phyloP scores from a whole-genome alignment of 2,888 invertebrate genomes.

The Megaustenia siamemsis region DNA sequence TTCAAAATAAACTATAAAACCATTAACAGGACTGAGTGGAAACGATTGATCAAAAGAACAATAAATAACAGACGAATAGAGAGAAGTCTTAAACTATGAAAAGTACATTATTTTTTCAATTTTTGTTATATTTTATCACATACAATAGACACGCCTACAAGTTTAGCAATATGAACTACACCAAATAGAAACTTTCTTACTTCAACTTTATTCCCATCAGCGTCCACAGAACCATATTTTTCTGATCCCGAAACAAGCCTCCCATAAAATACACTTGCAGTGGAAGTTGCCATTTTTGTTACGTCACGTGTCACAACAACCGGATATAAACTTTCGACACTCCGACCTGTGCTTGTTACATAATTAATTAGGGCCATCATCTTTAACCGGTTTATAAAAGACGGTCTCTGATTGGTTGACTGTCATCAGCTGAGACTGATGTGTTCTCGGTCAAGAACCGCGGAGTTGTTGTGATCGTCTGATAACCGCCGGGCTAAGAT shows the following conservation, averaged over 20 bases:
- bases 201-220: constrained; percentile 76
- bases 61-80: too few species aligned
- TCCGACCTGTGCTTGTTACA: constrained; percentile 38
- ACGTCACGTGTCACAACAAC: constrained; percentile 57
- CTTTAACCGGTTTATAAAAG: background rate
- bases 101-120: too few species aligned
- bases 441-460: constrained; percentile 12
- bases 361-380: background rate
- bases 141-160: too few species aligned
- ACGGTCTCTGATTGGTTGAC: constrained; percentile 67
- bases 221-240: constrained; percentile 65
- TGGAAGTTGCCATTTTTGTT: constrained; percentile 66
- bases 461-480: background rate
- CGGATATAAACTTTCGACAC: constrained; percentile 37
- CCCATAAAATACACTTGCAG: constrained; percentile 73
- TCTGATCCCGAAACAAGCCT: constrained; percentile 72
- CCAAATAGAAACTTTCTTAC: too few species aligned
- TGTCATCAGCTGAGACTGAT: constrained; percentile 62
- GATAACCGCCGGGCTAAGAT: background rate
- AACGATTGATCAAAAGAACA: too few species aligned
- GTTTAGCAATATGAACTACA: too few species aligned
- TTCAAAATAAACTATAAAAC: too few species aligned
- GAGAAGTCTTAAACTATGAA: too few species aligned
- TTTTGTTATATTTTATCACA: too few species aligned
- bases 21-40: too few species aligned